phyloP scores from a whole-genome alignment of 2,888 invertebrate species.

The Steinernema scapterisci region DNA sequence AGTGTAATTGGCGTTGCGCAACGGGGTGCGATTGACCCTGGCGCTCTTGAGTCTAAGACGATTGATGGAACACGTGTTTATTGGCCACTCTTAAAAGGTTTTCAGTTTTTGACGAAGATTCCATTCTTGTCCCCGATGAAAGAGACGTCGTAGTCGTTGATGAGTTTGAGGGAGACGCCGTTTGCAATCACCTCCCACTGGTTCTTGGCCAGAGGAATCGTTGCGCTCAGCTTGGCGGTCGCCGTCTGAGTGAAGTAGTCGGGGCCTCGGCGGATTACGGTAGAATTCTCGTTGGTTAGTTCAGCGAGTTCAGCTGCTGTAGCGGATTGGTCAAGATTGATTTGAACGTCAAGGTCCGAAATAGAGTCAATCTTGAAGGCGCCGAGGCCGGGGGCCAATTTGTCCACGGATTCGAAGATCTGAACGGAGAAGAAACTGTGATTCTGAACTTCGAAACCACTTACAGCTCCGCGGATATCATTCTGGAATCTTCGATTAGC shows the following conservation, averaged over 20 bases:
- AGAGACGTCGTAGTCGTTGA: conserved; percentile 11
- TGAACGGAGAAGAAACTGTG: not conserved
- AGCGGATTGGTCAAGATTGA: not conserved
- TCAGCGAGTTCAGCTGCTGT: not conserved
- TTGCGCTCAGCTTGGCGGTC: not conserved
- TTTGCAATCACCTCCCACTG: conserved; percentile 6
- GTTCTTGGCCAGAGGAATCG: conserved; percentile 2
- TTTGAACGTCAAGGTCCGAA: not conserved
- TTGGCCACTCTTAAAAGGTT: not conserved
- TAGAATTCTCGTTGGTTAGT: not conserved
- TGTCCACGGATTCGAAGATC: conserved; percentile 7
- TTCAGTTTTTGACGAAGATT: conserved; percentile 1
- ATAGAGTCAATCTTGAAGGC: not conserved
- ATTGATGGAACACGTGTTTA: conserved; percentile 22
- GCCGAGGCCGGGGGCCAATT: not conserved
- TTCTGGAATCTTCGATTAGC: not conserved
- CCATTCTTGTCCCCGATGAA: conserved; percentile 1
- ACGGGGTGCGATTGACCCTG: conserved; percentile 14
- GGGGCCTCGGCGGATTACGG: not conserved
- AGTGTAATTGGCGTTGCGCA: conserved; percentile 30
- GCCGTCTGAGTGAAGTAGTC: not conserved
- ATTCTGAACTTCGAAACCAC: not conserved
- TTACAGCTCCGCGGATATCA: not conserved
- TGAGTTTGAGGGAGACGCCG: not conserved
- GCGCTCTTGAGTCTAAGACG: conserved; percentile 5